These are phyloP conservation scores for Camponotus pennsylvanicus DNA, from an alignment of 1,140 invertebrate species.

Conservation along the genomic window DNA sequence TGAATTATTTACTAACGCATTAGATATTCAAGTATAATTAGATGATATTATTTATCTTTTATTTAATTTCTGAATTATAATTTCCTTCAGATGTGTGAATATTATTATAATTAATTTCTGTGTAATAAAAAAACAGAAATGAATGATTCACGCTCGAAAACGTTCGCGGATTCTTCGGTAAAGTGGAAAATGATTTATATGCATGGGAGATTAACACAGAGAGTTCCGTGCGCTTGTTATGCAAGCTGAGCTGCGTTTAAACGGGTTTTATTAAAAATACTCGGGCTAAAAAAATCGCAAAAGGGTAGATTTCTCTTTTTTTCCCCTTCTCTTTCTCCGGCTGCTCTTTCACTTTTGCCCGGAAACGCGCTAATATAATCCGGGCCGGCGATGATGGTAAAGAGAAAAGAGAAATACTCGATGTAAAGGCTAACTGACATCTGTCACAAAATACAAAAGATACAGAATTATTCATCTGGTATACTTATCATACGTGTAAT, in stretches of 20 bases:
- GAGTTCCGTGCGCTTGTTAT: slow-evolving; percentile 47
- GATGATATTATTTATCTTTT: not conserved
- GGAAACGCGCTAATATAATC: slow-evolving; percentile 34
- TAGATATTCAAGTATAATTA: not conserved
- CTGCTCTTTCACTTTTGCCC: slow-evolving; percentile 25
- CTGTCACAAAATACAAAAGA: not conserved
- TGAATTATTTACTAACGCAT: too few species aligned
- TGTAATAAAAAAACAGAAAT: not conserved
- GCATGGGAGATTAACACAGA: slow-evolving; percentile 43
- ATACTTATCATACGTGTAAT: not conserved
- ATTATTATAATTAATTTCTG: slow-evolving; percentile 17
- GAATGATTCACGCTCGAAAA: slow-evolving; percentile 19
- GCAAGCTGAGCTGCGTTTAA: slow-evolving; percentile 56
- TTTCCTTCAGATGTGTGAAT: not conserved
- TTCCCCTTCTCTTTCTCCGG: slow-evolving; percentile 34
- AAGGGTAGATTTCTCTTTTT: slow-evolving; percentile 10
- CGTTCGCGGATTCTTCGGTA: slow-evolving; percentile 38
- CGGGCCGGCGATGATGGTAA: slow-evolving; percentile 15
- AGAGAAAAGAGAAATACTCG: slow-evolving; percentile 16
- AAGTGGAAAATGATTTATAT: slow-evolving; percentile 56
- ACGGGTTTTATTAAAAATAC: slow-evolving; percentile 57
- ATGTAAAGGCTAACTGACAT: not conserved
- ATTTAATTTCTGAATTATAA: not conserved
- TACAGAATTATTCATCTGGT: not conserved
- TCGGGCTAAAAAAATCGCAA: slow-evolving; percentile 35